Evolutionary conservation across 2,888 invertebrate species (phyloP), one percentile per base, ranked within the genome.

Genomic region (Malacosoma neustria): DNA sequence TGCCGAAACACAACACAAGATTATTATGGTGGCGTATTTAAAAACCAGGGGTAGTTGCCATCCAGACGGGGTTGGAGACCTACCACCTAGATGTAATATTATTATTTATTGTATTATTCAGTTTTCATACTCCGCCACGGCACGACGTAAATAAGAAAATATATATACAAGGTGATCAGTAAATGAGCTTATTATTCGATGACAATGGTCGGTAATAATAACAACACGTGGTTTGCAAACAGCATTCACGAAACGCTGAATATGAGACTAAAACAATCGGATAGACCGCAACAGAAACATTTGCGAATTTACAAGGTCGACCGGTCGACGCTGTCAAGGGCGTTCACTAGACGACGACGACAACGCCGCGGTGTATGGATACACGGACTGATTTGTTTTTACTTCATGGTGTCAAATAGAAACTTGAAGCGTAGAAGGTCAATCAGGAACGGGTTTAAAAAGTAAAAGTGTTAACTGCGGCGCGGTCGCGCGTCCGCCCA

Each of bases 241-340:
- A 22, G 9, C 5, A 2, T 22, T 22, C 9, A 22, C 7, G 9
- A 9, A 22, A 22, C 9, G 22, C 22, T 22, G 9, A 9, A 22
- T 22, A 34, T 13, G 30, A 13, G 30, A 54, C 56, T 57, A 67
- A 69, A 69, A 73, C 65, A 67, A 70, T 68, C 62, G 52, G 59
- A 72, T 70, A 71, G 63, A 72, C 70, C 60, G 62, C 73, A 75
- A 75, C 75, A 73, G 67, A 71, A 71, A 68, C 72, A 70, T 75
- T 77, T 72, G 76, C 71, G 66, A 62, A 56, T 52, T 51, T 52
- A 64, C 82, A 81, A 84, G 84, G 84, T 74, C 82, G 72, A 51
- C 79, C 79, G 79, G 84, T 79, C 80, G 72, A 51, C 70, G 70
- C 58, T 81, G 82, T 84, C 84, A 82, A 82, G 84, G 84, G 77